Base-by-base conservation (phyloP, 2,888 invertebrate species). In the Pristionchus maxplancki region DNA sequence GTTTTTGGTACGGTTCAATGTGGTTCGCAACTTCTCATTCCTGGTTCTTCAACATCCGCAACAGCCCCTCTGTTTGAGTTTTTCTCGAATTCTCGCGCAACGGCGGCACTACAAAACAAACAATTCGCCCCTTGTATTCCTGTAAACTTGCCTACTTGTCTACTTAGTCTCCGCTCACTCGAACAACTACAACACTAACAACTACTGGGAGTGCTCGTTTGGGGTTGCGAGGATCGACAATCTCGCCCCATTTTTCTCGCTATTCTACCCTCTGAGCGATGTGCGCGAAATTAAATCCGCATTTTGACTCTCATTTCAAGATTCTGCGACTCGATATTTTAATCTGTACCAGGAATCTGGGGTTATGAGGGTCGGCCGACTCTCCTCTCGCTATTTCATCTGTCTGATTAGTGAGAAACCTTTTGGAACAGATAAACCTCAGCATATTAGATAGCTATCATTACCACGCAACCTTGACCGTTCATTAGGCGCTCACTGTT, bases 61-160 rank as follows among this genome's bases (percentile, higher is more conserved):
- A n/a, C n/a, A n/a, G 31, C 13, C 28, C 64, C 64, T 17, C 64
- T 67, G 17, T 67, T 34, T 67, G 34, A 67, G 1, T 62, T n/a
- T n/a, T 8, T 13, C 64, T 67, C 64, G 31, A 67, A 31, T 67
- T 34, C 34, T 67, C 64, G 64, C 64, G 1, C 11, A 11, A 9
- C 44, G 44, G n/a, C 9, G n/a, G 58, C 58, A n/a, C 50, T n/a
- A n/a, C 64, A 67, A 67, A 67, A 67, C 64, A 67, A 67, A 67
- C 64, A 67, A 31, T 67, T 67, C 34, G 9, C 24, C 20, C 17
- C 53, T 48, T 11, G 28, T 34, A 31, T 67, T 67, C 64, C 64
- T 67, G 64, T 67, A 31, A 67, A 31, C 64, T 67, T 31, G 28
- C 34, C 64, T 28, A 67, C 31, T 67, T 67, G 31, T 28, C 34